Base-by-base conservation (phyloP, 2,113 vertebrate species). In the Salminus brasiliensis region DNA sequence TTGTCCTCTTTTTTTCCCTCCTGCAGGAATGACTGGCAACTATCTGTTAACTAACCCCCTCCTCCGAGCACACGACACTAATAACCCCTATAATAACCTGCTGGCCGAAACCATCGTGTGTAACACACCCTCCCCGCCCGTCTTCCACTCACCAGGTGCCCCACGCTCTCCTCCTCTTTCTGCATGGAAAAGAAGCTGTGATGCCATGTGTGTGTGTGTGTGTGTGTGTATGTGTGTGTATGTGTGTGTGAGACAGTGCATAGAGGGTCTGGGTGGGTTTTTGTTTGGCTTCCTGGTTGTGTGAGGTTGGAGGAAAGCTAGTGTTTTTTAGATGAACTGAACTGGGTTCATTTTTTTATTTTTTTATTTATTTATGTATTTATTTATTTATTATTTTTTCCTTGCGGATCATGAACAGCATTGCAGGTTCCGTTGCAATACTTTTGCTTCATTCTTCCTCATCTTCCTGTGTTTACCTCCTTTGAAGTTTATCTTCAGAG, bases 21-120 rank as follows among this genome's bases (percentile, higher is more conserved):
- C 88, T 89, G 82, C 95, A 99, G 98, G 97, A 94, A 98, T 99
- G 98, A 97, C 97, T 91, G 97, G 98, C 93, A 99, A 98, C 97
- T 99, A 98, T 95, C 97, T 99, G 93, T 96, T 99, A 95, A 99
- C 98, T 97, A 99, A 99, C 94, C 98, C 98, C 94, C 97, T 99
- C 92, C 98, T 99, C 88, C 96, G 98, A 94, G 96, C 97, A 91
- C 98, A 99, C 90, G 98, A 97, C 97, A 98, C 97, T 99, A 99
- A 95, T 94, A 96, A 97, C 95, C 97, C 97, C 90, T 99, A 99
- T 98, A 99, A 99, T 95, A 98, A 97, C 94, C 95, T 99, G 91
- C 96, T 99, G 90, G 98, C 98, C 90, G 98, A 99, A 94, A 99
- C 97, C 83, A 95, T 99, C 95, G 97, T 99, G 91, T 99, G 97